Conservation (phyloP, 2,797 vertebrate species). For the Spinus pinus region DNA sequence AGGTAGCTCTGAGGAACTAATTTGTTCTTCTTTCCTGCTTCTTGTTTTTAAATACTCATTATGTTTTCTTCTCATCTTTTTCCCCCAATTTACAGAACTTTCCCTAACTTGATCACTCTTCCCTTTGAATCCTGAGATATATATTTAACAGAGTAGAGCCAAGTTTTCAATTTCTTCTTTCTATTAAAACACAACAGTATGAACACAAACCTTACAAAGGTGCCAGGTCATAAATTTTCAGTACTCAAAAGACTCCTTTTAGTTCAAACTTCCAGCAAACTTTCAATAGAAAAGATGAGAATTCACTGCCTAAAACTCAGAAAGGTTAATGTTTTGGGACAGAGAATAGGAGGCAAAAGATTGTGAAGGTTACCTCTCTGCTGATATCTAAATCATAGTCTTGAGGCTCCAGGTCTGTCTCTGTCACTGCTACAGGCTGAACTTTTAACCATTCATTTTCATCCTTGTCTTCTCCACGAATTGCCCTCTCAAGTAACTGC, state of each 20-base stretch:
- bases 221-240: background rate
- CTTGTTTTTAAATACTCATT: background rate
- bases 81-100: background rate
- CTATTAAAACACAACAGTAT: background rate
- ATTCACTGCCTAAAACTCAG: background rate
- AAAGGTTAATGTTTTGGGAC: background rate
- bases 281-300: background rate
- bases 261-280: background rate
- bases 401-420: constrained; percentile 87
- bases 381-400: constrained; percentile 92
- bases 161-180: background rate
- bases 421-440: constrained; percentile 75
- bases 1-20: background rate
- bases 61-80: background rate
- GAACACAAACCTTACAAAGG: background rate
- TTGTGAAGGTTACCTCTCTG: constrained; percentile 85
- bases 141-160: background rate
- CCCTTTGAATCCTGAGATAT: background rate
- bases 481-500: constrained; percentile 91
- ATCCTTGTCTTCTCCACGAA: constrained; percentile 86
- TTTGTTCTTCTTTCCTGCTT: background rate
- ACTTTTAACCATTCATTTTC: constrained; percentile 91
- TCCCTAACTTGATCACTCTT: background rate
- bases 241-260: background rate
- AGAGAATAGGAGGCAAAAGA: background rate